Evolutionary conservation across 2,113 vertebrate genomes (phyloP).

Genomic region (Dissostichus mawsoni): DNA sequence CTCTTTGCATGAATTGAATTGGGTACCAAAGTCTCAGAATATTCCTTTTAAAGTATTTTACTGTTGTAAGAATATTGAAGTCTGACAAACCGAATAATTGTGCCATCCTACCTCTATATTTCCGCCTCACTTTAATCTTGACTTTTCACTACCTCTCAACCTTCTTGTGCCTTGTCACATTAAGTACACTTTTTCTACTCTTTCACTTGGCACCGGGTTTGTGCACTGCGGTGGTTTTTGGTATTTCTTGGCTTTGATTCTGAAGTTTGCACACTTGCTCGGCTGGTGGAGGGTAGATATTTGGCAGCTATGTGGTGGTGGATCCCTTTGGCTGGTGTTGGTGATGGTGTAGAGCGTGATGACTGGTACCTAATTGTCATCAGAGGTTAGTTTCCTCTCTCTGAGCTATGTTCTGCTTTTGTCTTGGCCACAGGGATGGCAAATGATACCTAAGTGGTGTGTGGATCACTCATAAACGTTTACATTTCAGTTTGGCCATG

Average conservation of each 20-base stretch:
- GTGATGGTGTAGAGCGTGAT: neutral
- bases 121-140: neutral
- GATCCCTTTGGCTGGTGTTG: constrained; percentile 29
- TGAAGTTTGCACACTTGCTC: neutral
- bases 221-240: neutral
- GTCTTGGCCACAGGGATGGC: neutral
- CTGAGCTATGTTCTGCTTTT: neutral
- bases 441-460: neutral
- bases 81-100: neutral
- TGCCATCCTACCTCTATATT: neutral
- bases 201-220: neutral
- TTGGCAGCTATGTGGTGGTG: constrained; percentile 30
- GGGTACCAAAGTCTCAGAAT: neutral
- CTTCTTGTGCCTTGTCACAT: neutral
- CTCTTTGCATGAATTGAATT: neutral
- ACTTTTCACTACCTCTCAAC: neutral
- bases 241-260: constrained; percentile 3
- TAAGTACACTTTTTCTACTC: neutral
- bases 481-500: neutral
- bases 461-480: neutral
- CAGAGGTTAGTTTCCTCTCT: neutral
- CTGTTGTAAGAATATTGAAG: neutral
- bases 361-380: no score
- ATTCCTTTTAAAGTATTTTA: neutral
- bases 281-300: constrained; percentile 3